Conservation (phyloP, 1,140 invertebrate genomes). For the Apis laboriosa region DNA sequence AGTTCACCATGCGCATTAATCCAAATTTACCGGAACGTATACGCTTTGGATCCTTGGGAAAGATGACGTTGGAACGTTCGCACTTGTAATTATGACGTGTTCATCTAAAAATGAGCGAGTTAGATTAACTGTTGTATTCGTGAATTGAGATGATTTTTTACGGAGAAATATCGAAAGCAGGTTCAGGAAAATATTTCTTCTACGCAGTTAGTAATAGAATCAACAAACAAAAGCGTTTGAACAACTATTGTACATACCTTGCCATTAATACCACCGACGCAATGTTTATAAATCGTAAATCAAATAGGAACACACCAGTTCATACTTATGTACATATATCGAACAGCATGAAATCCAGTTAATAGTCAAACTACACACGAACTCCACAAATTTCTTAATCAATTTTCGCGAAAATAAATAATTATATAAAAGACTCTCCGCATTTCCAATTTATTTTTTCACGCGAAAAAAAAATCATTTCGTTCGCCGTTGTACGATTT, state of each 20-base stretch:
- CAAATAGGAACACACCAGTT: not conserved
- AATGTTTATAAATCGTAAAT: constrained; percentile 1
- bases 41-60: not conserved
- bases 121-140: not conserved
- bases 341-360: not conserved
- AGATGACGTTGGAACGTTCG: not conserved
- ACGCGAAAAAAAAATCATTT: not conserved
- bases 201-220: not conserved
- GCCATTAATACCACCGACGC: not conserved
- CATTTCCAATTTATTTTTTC: not conserved
- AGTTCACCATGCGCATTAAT: constrained; percentile 46
- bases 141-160: not conserved
- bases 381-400: not conserved
- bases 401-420: not conserved
- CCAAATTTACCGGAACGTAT: constrained; percentile 19
- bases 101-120: not conserved
- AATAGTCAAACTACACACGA: not conserved
- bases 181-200: too few species aligned
- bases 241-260: not conserved
- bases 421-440: too few species aligned
- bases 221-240: not conserved
- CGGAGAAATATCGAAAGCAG: too few species aligned
- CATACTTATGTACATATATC: too few species aligned
- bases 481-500: not conserved
- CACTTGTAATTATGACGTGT: too few species aligned